Evolutionary conservation across 2,888 invertebrate genomes (phyloP), one percentile per base, ranked within the genome.

Genomic region (Pilophorus perplexus): DNA sequence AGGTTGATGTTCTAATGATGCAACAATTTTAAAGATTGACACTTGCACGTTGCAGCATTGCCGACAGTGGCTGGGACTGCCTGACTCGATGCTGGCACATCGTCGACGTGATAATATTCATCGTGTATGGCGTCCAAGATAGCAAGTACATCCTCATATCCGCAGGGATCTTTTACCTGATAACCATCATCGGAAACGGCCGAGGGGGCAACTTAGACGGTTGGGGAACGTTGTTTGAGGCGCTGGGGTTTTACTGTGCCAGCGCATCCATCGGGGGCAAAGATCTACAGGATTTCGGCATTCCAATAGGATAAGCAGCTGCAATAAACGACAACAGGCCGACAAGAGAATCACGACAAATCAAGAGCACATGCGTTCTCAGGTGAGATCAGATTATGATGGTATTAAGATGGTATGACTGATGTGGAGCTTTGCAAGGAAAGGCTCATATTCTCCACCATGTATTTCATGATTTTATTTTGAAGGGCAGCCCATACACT

Each of bases 101-200:
- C 8, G 6, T 52, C 28, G 16, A 3, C 6, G 27, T 28, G 6
- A 16, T 10, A 3, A 3, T 28, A 3, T n/a, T 52, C n/a, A 18
- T 22, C 33, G 18, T n/a, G 16, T 52, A 28, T 8, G 52, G 25
- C 27, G 14, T 52, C 52, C 25, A 12, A 33, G 52, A 52, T 18
- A 14, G 28, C 3, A 52, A 52, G 52, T 52, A 52, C 28, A 52
- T 52, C 16, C 33, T 52, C 14, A 3, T 52, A 12, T 14, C 28
- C 52, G 27, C 25, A 3, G 52, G 52, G 1, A 16, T 52, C 52
- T 27, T 16, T 27, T 52, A 28, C 33, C 28, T 52, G 6, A 6
- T 52, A 3, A 18, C 52, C 1, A n/a, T 52, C 16, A 28, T 28
- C 52, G 28, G 52, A n/a, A 25, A 50, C 23, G 28, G 27, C 28